A percentile compares a stretch with the other conserved stretches of the same genome.
Conservation (phyloP, 1,140 invertebrate species). For the Trichoplusia ni region DNA sequence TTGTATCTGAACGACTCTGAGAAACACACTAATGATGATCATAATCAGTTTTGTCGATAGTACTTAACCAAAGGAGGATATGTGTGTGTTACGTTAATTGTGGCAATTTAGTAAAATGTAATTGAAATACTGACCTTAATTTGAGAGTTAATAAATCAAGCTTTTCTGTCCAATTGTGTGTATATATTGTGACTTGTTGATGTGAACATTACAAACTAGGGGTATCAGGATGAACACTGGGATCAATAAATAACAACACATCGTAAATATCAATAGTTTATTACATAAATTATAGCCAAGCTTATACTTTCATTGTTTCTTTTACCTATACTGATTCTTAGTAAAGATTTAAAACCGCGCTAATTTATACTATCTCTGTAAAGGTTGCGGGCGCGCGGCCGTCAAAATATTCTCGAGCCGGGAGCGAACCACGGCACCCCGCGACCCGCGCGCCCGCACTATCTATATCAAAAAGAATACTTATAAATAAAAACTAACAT, state of each 20-base stretch:
- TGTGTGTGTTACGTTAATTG: too few species aligned
- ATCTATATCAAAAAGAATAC: conserved; percentile 67
- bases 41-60: too few species aligned
- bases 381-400: conserved; percentile 48
- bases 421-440: background rate
- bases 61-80: too few species aligned
- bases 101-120: too few species aligned
- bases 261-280: conserved; percentile 78
- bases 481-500: conserved; percentile 78
- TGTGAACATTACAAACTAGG: too few species aligned
- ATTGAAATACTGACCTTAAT: too few species aligned
- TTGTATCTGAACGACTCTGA: too few species aligned
- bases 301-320: conserved; percentile 71
- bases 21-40: too few species aligned
- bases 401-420: conserved; percentile 25
- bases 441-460: conserved; percentile 44
- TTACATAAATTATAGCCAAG: conserved; percentile 81
- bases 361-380: conserved; percentile 70
- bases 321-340: conserved; percentile 68
- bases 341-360: conserved; percentile 71
- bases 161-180: too few species aligned
- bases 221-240: background rate
- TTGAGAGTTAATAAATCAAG: too few species aligned
- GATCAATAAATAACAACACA: conserved; percentile 36
- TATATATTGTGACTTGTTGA: too few species aligned